A percentile compares a stretch with the other conserved stretches of the same genome.
Evolutionary conservation across 2,797 vertebrate genomes (phyloP).

Genomic region (Astyanax mexicanus): DNA sequence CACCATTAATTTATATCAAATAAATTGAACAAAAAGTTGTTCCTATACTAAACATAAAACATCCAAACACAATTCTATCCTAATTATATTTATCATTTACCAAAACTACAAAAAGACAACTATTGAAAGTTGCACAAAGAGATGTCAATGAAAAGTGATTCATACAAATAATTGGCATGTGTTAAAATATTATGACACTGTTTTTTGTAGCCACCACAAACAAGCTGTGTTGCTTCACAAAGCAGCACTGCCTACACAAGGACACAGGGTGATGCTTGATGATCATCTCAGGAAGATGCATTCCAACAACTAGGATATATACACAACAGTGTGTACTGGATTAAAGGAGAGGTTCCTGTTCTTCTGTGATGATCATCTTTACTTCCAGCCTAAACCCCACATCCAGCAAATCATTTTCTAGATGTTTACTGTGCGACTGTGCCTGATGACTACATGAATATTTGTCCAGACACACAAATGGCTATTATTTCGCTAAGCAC

Average conservation of each 20-base stretch:
- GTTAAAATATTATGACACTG: no score
- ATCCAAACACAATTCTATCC: no score
- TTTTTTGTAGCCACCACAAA: background rate
- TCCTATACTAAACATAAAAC: no score
- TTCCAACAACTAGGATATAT: background rate
- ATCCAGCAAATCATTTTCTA: background rate
- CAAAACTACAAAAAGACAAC: no score
- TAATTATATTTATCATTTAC: no score
- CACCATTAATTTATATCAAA: background rate
- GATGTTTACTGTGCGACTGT: background rate
- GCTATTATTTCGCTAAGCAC: background rate
- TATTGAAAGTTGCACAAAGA: no score
- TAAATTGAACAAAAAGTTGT: background rate
- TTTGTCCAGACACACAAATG: slow-evolving; percentile 18
- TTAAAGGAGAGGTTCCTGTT: background rate
- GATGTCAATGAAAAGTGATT: no score
- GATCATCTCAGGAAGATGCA: background rate
- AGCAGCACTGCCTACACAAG: background rate
- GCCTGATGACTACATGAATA: background rate
- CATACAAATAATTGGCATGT: no score
- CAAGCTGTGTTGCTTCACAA: background rate
- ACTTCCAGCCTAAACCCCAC: background rate
- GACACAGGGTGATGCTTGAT: no score
- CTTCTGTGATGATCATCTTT: background rate
- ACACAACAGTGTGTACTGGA: background rate